A percentile compares a stretch with the other conserved stretches of the same genome.
Evolutionary conservation across 2,797 vertebrate species (phyloP).

Genomic region (Tiaroga cobitis): DNA sequence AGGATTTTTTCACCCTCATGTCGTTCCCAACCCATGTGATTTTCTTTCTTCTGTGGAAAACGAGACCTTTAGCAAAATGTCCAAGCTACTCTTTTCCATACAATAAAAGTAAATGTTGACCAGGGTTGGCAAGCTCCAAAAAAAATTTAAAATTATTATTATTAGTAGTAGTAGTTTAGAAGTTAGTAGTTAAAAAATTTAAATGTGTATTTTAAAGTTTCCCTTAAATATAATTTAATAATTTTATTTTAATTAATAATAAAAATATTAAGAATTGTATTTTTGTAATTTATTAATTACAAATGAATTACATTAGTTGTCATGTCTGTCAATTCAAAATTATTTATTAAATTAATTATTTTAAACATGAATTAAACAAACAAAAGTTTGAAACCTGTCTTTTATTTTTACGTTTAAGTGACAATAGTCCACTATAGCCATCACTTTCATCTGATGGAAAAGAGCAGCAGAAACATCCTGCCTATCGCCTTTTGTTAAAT

Average conservation of each 20-base stretch:
- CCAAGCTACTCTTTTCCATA: not conserved
- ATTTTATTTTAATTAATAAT: not conserved
- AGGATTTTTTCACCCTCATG: not conserved
- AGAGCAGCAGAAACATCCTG: too few relatives aligned
- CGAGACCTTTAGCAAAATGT: not conserved
- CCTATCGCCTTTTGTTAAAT: too few relatives aligned
- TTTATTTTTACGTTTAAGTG: not conserved
- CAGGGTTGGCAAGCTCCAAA: not conserved
- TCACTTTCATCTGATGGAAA: not conserved
- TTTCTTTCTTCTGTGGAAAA: not conserved
- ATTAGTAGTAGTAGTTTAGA: not conserved
- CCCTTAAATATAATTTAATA: not conserved
- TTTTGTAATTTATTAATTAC: not conserved
- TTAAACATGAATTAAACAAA: not conserved
- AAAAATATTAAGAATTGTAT: not conserved
- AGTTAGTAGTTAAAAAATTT: too few relatives aligned
- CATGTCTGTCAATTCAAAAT: not conserved
- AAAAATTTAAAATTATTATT: not conserved
- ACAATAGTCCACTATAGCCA: not conserved
- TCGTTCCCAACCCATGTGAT: not conserved
- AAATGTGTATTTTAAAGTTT: not conserved
- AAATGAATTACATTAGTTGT: not conserved
- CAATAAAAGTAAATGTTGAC: not conserved
- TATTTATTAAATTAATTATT: not conserved
- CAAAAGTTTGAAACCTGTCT: too few relatives aligned